phyloP scores from a whole-genome alignment of 2,888 invertebrate genomes.

The Leptogaster cylindrica region DNA sequence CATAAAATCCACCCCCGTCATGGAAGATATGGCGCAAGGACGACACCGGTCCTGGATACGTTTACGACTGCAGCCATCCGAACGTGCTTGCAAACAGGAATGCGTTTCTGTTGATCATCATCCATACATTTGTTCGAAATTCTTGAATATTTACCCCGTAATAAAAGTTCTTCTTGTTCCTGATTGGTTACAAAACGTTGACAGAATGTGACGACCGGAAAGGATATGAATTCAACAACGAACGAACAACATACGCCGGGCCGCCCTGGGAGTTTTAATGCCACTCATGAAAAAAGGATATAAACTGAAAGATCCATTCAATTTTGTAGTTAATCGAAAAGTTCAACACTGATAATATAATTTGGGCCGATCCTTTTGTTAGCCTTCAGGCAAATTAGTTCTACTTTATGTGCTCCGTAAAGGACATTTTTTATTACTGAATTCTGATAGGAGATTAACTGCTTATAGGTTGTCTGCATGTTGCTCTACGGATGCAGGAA shows the following conservation, averaged over 20 bases:
- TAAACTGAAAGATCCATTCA: constrained; percentile 29
- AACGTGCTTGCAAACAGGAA: constrained; percentile 1
- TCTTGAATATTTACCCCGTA: constrained; percentile 10
- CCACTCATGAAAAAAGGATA: constrained; percentile 32
- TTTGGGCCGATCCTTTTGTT: constrained; percentile 32
- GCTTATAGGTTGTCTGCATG: constrained; percentile 23
- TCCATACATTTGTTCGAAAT: constrained; percentile 26
- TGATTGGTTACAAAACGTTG: constrained; percentile 15
- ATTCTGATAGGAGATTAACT: constrained; percentile 34
- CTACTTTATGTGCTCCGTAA: constrained; percentile 18
- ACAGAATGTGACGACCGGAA: neutral
- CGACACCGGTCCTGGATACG: constrained; percentile 10
- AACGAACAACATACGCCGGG: neutral
- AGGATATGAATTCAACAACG: neutral
- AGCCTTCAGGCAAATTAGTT: constrained; percentile 34
- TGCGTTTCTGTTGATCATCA: constrained; percentile 16
- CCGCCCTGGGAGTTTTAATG: constrained; percentile 2
- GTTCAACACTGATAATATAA: constrained; percentile 38
- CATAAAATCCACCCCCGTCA: neutral
- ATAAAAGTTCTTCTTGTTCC: constrained; percentile 23
- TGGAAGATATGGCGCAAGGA: neutral
- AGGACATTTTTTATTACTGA: constrained; percentile 30
- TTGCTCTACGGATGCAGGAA: too few relatives aligned
- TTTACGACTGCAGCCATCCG: constrained; percentile 30
- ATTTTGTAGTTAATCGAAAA: constrained; percentile 39